Evolutionary conservation across 1,140 invertebrate species (phyloP).

Genomic region (Episyrphus balteatus): DNA sequence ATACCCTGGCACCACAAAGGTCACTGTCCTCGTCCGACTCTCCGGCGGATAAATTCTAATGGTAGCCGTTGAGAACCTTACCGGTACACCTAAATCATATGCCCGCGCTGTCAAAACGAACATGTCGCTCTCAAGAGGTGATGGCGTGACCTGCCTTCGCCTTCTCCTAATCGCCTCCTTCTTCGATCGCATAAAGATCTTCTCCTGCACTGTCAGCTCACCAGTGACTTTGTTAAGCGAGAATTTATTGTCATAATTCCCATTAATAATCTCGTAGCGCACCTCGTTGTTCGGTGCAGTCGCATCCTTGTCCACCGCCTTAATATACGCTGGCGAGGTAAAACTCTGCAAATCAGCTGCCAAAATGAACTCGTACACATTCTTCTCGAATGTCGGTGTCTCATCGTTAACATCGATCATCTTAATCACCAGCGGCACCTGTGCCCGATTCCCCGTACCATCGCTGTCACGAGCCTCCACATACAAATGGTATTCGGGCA

Average conservation of each 20-base stretch:
- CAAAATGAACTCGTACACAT: conserved; percentile 70
- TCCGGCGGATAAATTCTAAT: conserved; percentile 58
- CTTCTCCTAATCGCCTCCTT: conserved; percentile 28
- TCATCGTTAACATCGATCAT: conserved; percentile 82
- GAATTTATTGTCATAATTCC: conserved; percentile 71
- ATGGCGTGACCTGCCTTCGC: conserved; percentile 29
- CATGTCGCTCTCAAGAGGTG: conserved; percentile 39
- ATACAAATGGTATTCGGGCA: conserved; percentile 60
- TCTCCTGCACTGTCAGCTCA: conserved; percentile 39
- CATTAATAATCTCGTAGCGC: conserved; percentile 70
- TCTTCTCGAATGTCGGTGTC: conserved; percentile 66
- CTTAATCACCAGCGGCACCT: conserved; percentile 59
- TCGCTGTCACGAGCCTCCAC: conserved; percentile 78
- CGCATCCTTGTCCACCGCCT: conserved; percentile 71
- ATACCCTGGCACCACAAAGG: conserved; percentile 63
- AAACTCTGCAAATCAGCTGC: conserved; percentile 61
- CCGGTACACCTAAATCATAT: conserved; percentile 70
- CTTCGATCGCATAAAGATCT: conserved; percentile 22
- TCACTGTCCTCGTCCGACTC: conserved; percentile 55
- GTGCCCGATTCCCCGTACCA: conserved; percentile 61
- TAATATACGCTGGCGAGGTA: conserved; percentile 56
- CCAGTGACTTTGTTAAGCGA: conserved; percentile 65
- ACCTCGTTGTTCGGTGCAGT: conserved; percentile 78
- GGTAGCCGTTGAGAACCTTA: conserved; percentile 50
- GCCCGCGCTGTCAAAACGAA: conserved; percentile 57